These are phyloP conservation scores for Danionella dracula DNA, from an alignment of 2,797 vertebrate species.

Conservation along the genomic window DNA sequence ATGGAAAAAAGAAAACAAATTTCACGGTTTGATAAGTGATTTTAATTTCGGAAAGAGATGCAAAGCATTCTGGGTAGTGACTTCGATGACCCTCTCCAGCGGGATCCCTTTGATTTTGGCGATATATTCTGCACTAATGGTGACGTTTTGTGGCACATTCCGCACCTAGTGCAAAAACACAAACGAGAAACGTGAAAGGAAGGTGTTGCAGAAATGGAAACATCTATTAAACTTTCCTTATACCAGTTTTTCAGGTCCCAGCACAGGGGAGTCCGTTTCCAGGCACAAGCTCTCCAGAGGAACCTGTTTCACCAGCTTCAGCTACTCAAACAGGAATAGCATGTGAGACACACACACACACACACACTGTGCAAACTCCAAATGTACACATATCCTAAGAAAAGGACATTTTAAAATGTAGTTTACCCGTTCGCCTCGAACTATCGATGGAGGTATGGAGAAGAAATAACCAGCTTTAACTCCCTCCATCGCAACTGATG, in stretches of 20 bases:
- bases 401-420: too few relatives aligned
- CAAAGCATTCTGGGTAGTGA: conserved; percentile 83
- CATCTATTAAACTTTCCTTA: background rate
- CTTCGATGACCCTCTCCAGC: conserved; percentile 79
- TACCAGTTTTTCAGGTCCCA: conserved; percentile 94
- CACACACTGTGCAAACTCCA: background rate
- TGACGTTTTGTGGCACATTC: conserved; percentile 89
- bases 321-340: conserved; percentile 78
- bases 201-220: background rate
- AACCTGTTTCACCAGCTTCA: conserved; percentile 91
- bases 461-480: conserved; percentile 90
- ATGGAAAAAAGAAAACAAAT: too few relatives aligned
- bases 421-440: conserved; percentile 89
- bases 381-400: background rate
- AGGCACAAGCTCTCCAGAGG: conserved; percentile 89
- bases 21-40: conserved; percentile 61
- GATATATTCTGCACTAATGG: conserved; percentile 83
- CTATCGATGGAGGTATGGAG: conserved; percentile 89
- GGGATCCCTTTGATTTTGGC: conserved; percentile 84
- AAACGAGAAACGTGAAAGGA: background rate
- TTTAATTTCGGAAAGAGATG: conserved; percentile 83
- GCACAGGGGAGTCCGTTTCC: conserved; percentile 90
- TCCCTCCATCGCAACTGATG: conserved; percentile 90
- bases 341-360: background rate
- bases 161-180: conserved; percentile 73